These are phyloP conservation scores for Pangasius larnaudii DNA, from an alignment of 2,797 vertebrate species.

Conservation along the genomic window DNA sequence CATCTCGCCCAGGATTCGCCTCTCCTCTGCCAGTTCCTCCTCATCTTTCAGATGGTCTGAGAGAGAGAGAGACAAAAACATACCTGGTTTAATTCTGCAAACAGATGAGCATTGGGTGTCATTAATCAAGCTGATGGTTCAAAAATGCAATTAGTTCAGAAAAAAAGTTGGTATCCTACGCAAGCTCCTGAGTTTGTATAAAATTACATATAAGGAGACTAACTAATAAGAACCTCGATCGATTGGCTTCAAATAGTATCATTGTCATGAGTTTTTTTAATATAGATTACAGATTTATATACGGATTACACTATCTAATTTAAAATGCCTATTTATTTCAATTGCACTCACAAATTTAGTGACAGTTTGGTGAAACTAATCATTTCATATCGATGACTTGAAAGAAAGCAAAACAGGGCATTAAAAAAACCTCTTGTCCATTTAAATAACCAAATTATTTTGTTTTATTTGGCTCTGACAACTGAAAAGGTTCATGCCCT, in stretches of 20 bases:
- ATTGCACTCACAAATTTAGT: not conserved
- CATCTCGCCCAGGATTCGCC: slow-evolving; percentile 92
- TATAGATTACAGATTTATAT: not conserved
- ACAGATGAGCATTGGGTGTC: not conserved
- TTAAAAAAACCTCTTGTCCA: not conserved
- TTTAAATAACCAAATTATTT: not conserved
- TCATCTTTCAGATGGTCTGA: slow-evolving; percentile 90
- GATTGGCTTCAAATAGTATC: not conserved
- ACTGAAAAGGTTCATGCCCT: not conserved
- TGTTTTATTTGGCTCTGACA: not conserved
- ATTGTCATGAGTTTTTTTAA: not conserved
- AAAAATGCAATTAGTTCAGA: not conserved
- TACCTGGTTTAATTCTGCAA: not conserved
- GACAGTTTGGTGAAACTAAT: not conserved
- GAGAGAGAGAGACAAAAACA: not conserved
- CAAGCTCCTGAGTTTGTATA: not conserved
- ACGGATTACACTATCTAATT: not conserved
- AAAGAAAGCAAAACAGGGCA: not conserved
- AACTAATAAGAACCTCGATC: not conserved
- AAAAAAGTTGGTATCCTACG: not conserved
- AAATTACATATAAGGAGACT: not conserved
- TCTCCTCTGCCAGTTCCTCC: slow-evolving; percentile 87
- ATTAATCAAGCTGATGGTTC: not conserved
- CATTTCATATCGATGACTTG: not conserved
- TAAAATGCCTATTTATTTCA: not conserved